Evolutionary conservation across 2,888 invertebrate genomes (phyloP).

Genomic region (Barypeithes pellucidus): DNA sequence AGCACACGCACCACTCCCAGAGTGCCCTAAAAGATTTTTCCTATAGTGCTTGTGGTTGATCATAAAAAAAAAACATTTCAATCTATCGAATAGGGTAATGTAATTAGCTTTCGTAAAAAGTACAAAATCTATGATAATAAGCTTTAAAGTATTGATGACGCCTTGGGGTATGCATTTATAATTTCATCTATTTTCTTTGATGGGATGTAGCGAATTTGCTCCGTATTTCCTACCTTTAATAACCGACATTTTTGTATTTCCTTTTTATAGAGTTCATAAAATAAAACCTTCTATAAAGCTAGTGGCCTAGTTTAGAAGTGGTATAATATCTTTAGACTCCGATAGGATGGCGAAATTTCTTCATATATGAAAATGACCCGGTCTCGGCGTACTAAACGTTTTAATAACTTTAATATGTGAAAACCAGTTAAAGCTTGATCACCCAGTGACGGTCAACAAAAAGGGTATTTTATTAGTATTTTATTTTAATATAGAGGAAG

Average conservation of each 20-base stretch:
- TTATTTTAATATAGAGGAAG: too few species aligned
- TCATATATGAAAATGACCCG: conserved; percentile 35
- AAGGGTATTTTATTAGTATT: too few species aligned
- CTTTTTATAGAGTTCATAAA: conserved; percentile 14
- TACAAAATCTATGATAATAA: too few species aligned
- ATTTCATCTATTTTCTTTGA: neutral
- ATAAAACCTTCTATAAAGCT: conserved; percentile 33
- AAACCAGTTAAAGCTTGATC: conserved; percentile 23
- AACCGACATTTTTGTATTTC: conserved; percentile 21
- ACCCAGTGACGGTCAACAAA: conserved; percentile 16
- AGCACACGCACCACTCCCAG: too few species aligned
- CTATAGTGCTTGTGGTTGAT: too few species aligned
- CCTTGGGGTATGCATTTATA: too few species aligned
- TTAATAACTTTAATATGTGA: conserved; percentile 31
- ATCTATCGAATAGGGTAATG: too few species aligned
- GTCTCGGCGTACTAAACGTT: conserved; percentile 21
- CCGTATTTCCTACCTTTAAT: conserved; percentile 12
- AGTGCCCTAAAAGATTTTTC: too few species aligned
- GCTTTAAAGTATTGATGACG: too few species aligned
- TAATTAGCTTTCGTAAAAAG: too few species aligned
- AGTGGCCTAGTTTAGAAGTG: conserved; percentile 31
- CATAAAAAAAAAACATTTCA: too few species aligned
- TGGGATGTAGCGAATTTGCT: conserved; percentile 1
- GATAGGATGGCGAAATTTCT: conserved; percentile 25
- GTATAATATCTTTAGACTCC: conserved; percentile 26